phyloP scores from a whole-genome alignment of 53 echinoderm and acorn worm species.

The Actinopyga echinites region DNA sequence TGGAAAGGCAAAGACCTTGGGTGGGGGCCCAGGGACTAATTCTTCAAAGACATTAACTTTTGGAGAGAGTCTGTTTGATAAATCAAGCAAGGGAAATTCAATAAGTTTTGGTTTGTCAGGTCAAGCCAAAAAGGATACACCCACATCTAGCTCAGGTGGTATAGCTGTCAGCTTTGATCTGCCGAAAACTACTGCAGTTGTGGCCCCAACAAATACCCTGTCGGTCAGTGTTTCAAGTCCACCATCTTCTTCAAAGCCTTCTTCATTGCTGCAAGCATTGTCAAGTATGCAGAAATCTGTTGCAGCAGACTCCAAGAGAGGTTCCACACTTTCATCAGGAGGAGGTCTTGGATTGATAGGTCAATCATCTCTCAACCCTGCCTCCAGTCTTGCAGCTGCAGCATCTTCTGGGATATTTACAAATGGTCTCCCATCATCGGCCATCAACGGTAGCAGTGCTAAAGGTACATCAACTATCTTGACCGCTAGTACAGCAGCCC shows the following conservation, averaged over 20 bases:
- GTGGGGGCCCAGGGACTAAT: background rate
- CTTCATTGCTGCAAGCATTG: conserved; percentile 18
- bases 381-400: background rate
- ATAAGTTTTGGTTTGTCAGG: too few species aligned
- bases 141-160: too few species aligned
- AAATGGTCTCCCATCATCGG: background rate
- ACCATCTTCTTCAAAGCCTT: background rate
- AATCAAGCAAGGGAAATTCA: too few species aligned
- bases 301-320: background rate
- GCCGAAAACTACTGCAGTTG: too few species aligned
- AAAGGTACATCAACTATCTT: background rate
- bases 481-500: background rate
- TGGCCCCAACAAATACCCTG: background rate
- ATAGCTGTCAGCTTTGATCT: too few species aligned
- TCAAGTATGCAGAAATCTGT: conserved; percentile 11
- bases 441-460: background rate
- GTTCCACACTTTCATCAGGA: background rate
- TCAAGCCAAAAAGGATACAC: too few species aligned
- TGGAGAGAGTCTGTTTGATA: too few species aligned
- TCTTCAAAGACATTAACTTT: too few species aligned
- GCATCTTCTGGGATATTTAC: background rate
- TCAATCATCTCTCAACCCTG: background rate
- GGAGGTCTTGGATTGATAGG: background rate
- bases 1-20: background rate
- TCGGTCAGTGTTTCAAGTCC: background rate